Percentiles rank a stretch among this genome's conserved stretches.
phyloP scores from a whole-genome alignment of 1,140 invertebrate genomes.

The Aphidius gifuensis region DNA sequence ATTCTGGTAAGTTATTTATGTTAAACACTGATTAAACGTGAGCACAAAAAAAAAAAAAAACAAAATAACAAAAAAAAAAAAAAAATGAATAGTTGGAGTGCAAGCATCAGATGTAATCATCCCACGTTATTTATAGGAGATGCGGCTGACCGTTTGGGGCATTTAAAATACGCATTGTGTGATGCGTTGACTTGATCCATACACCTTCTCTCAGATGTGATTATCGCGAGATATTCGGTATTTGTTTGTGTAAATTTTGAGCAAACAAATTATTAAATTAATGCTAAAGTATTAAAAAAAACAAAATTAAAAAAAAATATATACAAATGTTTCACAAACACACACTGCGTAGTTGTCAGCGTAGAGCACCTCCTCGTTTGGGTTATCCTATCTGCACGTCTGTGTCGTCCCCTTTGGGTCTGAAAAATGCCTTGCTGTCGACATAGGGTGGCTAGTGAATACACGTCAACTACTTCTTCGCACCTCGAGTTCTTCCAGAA shows the following conservation, averaged over 20 bases:
- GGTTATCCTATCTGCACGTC: constrained; percentile 50
- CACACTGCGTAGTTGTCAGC: constrained; percentile 53
- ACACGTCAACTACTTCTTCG: constrained; percentile 35
- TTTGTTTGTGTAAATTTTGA: constrained; percentile 33
- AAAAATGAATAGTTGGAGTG: constrained; percentile 33
- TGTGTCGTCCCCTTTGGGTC: constrained; percentile 33
- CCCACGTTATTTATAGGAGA: constrained; percentile 58
- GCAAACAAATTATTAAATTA: constrained; percentile 34
- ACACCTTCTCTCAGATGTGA: constrained; percentile 40
- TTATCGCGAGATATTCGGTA: constrained; percentile 37
- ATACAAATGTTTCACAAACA: constrained; percentile 38
- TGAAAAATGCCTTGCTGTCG: constrained; percentile 19
- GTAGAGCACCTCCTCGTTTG: constrained; percentile 50
- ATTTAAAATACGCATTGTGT: constrained; percentile 42
- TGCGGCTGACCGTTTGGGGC: constrained; percentile 47
- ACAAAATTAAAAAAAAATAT: neutral
- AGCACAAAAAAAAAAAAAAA: constrained; percentile 12
- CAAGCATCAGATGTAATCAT: constrained; percentile 52
- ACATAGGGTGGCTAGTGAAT: constrained; percentile 35
- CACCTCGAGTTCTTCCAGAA: constrained; percentile 33
- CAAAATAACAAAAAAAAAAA: constrained; percentile 25
- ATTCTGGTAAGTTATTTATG: no score
- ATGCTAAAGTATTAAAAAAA: constrained; percentile 6
- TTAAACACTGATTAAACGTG: no score
- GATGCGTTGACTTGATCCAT: constrained; percentile 21